Conservation (phyloP, 2,888 invertebrate genomes). For the Cerastis rubricosa region DNA sequence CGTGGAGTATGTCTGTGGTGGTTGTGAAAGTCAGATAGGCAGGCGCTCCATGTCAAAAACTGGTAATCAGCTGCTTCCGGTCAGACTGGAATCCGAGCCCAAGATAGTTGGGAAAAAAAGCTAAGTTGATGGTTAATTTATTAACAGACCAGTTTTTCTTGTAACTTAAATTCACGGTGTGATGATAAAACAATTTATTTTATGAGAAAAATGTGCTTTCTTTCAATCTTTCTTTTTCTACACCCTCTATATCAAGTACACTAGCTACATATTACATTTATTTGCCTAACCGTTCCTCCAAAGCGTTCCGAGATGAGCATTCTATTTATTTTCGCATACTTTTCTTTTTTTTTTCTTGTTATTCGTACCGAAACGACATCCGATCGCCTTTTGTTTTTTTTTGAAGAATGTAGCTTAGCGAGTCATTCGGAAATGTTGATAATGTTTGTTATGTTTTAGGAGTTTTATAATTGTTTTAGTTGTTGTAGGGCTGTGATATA, state of each 20-base stretch:
- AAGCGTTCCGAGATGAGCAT: conserved; percentile 34
- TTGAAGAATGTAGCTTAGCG: not conserved
- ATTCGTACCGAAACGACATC: conserved; percentile 28
- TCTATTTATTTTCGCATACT: conserved; percentile 46
- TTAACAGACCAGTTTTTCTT: too few species aligned
- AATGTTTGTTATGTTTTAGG: not conserved
- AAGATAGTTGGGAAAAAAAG: not conserved
- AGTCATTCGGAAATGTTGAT: conserved; percentile 22
- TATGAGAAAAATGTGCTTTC: conserved; percentile 48
- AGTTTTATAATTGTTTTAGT: not conserved
- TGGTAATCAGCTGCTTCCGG: too few species aligned
- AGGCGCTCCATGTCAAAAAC: too few species aligned
- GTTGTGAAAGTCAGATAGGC: too few species aligned
- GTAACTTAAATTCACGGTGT: too few species aligned
- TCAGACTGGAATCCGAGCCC: too few species aligned
- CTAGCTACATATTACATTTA: conserved; percentile 36
- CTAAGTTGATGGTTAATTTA: too few species aligned
- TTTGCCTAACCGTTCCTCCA: conserved; percentile 38
- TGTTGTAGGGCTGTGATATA: not conserved
- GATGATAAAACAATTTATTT: too few species aligned
- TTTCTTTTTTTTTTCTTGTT: conserved; percentile 43
- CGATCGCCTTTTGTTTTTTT: conserved; percentile 28
- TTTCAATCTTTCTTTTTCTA: not conserved
- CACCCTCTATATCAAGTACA: conserved; percentile 17
- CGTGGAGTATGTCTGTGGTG: too few species aligned